phyloP scores from a whole-genome alignment of 2,113 vertebrate species.

The Gallinago jamesoni region DNA sequence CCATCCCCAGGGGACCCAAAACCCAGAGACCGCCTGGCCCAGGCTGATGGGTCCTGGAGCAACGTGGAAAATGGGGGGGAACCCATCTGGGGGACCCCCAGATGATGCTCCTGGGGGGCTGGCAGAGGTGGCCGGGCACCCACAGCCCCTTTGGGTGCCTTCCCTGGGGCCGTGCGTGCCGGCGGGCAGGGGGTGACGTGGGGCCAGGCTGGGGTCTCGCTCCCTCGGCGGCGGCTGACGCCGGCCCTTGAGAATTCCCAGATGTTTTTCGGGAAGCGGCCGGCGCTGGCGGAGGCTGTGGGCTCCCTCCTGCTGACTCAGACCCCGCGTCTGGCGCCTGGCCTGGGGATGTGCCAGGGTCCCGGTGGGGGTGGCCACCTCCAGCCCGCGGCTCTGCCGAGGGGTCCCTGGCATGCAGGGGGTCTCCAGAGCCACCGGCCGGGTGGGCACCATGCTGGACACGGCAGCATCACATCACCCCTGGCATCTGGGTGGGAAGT shows the following conservation, averaged over 20 bases:
- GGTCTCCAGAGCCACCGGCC: rapidly evolving
- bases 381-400: rapidly evolving
- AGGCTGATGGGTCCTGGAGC: neutral
- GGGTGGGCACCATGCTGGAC: neutral
- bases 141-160: neutral
- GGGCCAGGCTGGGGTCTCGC: neutral
- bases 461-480: neutral
- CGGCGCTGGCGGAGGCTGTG: neutral
- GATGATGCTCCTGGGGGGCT: neutral
- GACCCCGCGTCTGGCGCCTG: neutral
- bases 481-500: neutral
- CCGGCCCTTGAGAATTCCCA: neutral
- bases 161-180: neutral
- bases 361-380: neutral
- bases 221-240: rapidly evolving
- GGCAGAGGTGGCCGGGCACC: rapidly evolving
- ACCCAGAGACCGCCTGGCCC: neutral
- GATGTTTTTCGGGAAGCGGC: conserved; percentile 3
- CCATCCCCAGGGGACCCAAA: neutral
- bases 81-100: too few relatives aligned
- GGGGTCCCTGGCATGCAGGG: neutral
- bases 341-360: neutral
- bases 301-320: neutral
- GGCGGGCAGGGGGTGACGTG: neutral
- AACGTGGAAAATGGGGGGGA: rapidly evolving